Percentiles rank a stretch among this genome's conserved stretches.
These are phyloP conservation scores for Myotis lucifugus DNA, from an alignment of 2,113 vertebrate species.

Conservation along the genomic window DNA sequence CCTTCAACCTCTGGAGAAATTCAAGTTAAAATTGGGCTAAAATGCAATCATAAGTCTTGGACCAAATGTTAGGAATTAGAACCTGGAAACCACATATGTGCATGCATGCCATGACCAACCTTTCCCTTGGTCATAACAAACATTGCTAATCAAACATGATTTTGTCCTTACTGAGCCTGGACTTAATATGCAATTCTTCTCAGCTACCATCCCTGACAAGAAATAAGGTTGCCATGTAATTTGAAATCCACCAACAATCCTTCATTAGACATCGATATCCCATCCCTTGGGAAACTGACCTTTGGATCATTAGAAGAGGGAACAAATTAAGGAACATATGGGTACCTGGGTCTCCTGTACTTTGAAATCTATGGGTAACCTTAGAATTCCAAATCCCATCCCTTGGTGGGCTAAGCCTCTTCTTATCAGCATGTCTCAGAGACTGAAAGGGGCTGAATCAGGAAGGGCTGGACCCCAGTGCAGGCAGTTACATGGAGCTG, in stretches of 20 bases:
- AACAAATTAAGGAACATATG: background rate
- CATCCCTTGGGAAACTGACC: too few species aligned
- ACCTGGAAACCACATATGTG: background rate
- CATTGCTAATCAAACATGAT: background rate
- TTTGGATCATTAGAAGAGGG: background rate
- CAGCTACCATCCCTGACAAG: background rate
- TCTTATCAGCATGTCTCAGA: background rate
- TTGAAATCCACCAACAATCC: background rate
- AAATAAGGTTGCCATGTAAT: background rate
- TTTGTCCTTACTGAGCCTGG: background rate
- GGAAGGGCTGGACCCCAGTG: background rate
- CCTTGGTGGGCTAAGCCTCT: background rate
- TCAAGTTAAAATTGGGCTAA: conserved; percentile 5
- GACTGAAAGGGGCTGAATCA: background rate
- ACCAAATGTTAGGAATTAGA: conserved; percentile 11
- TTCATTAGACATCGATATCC: background rate
- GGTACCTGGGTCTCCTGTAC: background rate
- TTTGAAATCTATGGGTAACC: background rate
- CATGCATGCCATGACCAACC: background rate
- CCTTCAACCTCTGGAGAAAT: background rate
- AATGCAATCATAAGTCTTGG: background rate
- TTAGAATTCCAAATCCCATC: background rate
- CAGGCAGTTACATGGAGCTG: background rate
- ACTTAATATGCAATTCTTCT: background rate
- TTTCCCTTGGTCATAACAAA: background rate